These are phyloP conservation scores for Oscheius sp. DNA, from an alignment of 2,888 invertebrate species.

Conservation along the genomic window DNA sequence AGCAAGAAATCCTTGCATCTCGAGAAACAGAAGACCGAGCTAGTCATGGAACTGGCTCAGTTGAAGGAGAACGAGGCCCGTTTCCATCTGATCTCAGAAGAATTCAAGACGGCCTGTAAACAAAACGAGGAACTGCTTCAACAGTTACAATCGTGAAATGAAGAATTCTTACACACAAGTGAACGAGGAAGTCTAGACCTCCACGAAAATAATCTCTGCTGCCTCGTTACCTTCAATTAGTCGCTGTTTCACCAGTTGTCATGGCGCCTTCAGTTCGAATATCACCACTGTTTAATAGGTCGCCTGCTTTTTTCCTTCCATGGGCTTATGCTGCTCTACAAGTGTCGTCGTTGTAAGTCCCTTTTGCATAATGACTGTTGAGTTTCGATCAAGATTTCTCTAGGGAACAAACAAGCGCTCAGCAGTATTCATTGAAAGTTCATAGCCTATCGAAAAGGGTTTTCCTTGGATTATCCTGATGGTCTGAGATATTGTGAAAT, in stretches of 20 bases:
- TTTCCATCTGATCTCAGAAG: constrained; percentile 26
- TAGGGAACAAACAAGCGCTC: too few species aligned
- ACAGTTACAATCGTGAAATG: not conserved
- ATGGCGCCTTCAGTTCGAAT: constrained; percentile 8
- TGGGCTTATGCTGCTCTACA: constrained; percentile 21
- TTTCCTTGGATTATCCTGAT: too few species aligned
- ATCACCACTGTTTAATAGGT: not conserved
- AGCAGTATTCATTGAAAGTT: too few species aligned
- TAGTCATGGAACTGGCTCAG: constrained; percentile 23
- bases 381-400: too few species aligned
- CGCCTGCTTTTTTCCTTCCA: constrained; percentile 2
- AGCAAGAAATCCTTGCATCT: not conserved
- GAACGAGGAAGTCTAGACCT: not conserved
- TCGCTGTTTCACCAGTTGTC: constrained; percentile 25
- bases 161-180: not conserved
- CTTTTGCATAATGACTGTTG: not conserved
- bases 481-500: too few species aligned
- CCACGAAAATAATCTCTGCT: not conserved
- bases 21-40: constrained; percentile 23
- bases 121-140: constrained; percentile 11
- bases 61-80: constrained; percentile 19
- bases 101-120: constrained; percentile 32
- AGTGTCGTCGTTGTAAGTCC: constrained; percentile 15
- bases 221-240: constrained; percentile 14
- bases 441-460: too few species aligned